Evolutionary conservation across 2,113 vertebrate genomes (phyloP).

Genomic region (Eulacestoma nigropectus): DNA sequence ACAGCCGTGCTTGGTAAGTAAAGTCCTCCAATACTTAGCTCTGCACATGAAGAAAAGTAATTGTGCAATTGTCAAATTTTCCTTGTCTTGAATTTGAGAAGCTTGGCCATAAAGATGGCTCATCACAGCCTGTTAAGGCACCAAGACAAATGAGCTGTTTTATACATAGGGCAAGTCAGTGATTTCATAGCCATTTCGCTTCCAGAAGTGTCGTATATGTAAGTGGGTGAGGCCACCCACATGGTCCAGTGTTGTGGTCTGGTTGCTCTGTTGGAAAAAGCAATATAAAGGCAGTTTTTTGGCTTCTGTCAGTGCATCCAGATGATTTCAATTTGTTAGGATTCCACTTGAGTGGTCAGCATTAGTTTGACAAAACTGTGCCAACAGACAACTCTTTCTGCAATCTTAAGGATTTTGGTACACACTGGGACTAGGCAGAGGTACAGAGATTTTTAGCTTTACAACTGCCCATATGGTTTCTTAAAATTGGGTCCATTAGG

Average conservation of each 20-base stretch:
- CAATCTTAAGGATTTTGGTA: not conserved
- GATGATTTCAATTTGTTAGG: constrained; percentile 72
- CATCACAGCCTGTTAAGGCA: not conserved
- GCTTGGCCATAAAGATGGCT: not conserved
- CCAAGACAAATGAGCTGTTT: constrained; percentile 33
- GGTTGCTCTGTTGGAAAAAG: constrained; percentile 62
- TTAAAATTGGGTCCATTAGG: not conserved
- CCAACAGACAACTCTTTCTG: constrained; percentile 46
- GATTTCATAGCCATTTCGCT: constrained; percentile 37
- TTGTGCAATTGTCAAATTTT: not conserved
- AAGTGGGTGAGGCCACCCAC: constrained; percentile 64
- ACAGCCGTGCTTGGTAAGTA: not conserved
- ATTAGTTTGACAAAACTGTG: constrained; percentile 48
- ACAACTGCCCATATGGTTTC: not conserved
- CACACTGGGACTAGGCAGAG: not conserved
- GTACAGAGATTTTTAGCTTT: constrained; percentile 9
- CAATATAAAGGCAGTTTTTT: constrained; percentile 53
- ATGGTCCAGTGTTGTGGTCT: constrained; percentile 64
- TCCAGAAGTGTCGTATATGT: not conserved
- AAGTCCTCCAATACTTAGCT: not conserved
- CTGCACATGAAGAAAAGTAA: not conserved
- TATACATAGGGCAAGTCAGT: not conserved
- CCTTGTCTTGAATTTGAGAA: constrained; percentile 18
- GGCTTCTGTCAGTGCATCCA: constrained; percentile 53
- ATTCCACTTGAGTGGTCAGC: constrained; percentile 65